These are phyloP conservation scores for Escarpia spicata DNA, from an alignment of 2,888 invertebrate genomes.

Conservation along the genomic window DNA sequence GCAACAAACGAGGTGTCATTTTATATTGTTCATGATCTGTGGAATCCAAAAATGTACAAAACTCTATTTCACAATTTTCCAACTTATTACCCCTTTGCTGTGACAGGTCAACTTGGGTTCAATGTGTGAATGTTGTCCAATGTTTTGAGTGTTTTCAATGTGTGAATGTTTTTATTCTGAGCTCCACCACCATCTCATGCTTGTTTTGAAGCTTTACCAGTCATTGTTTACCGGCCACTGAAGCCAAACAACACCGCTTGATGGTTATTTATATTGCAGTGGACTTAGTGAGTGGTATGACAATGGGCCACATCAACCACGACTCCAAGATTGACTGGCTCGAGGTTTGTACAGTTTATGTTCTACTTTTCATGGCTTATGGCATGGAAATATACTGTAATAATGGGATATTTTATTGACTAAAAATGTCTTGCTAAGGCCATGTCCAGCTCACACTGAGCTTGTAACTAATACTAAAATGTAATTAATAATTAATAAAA, in stretches of 20 bases:
- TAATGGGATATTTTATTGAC: background rate
- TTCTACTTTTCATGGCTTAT: background rate
- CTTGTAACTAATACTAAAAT: background rate
- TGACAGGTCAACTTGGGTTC: no score
- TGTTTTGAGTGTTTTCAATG: background rate
- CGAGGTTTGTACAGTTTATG: constrained; percentile 69
- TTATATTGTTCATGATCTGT: no score
- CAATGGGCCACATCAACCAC: constrained; percentile 84
- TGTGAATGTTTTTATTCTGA: background rate
- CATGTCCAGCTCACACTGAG: background rate
- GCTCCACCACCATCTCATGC: background rate
- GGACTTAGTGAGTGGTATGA: constrained; percentile 71
- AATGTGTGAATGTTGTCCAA: background rate
- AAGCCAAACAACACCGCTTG: background rate
- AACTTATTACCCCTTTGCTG: no score
- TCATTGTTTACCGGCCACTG: background rate
- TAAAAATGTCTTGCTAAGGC: background rate
- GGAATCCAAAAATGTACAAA: no score
- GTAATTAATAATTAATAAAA: background rate
- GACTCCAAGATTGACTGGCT: constrained; percentile 97
- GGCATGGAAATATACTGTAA: background rate
- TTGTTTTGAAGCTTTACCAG: background rate
- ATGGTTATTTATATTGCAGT: constrained; percentile 61
- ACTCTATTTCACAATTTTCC: no score
- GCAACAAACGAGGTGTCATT: no score